These are phyloP conservation scores for Ostrea denselamellosa DNA, from an alignment of 1,140 invertebrate species.

Conservation along the genomic window DNA sequence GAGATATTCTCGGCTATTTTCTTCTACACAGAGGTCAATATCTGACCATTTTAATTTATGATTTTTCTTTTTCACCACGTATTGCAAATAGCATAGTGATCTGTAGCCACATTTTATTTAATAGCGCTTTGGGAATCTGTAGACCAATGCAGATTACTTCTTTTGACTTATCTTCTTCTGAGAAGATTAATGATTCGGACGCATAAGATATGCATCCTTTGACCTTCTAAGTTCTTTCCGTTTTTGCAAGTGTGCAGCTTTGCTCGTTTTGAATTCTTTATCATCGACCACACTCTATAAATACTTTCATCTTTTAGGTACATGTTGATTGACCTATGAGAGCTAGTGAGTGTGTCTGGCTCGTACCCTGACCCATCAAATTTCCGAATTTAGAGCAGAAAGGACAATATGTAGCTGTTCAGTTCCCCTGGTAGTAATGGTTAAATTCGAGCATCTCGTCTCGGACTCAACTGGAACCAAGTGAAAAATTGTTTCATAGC, in stretches of 20 bases:
- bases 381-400: neutral
- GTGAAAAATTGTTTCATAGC: too few species aligned
- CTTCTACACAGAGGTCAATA: neutral
- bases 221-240: neutral
- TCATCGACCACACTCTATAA: neutral
- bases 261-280: too few species aligned
- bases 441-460: neutral
- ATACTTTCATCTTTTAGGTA: neutral
- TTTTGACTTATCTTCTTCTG: neutral
- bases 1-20: neutral
- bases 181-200: too few species aligned
- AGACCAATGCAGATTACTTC: neutral
- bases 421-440: neutral
- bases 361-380: neutral
- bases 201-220: neutral
- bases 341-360: neutral
- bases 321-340: too few species aligned
- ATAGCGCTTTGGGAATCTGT: neutral
- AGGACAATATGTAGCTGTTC: neutral
- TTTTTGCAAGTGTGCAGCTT: too few species aligned
- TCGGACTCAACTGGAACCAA: neutral
- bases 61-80: neutral
- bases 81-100: slow-evolving; percentile 3
- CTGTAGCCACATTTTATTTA: neutral
- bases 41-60: slow-evolving; percentile 8